Evolutionary conservation across 2,113 vertebrate genomes (phyloP).

Genomic region (Gambusia affinis): DNA sequence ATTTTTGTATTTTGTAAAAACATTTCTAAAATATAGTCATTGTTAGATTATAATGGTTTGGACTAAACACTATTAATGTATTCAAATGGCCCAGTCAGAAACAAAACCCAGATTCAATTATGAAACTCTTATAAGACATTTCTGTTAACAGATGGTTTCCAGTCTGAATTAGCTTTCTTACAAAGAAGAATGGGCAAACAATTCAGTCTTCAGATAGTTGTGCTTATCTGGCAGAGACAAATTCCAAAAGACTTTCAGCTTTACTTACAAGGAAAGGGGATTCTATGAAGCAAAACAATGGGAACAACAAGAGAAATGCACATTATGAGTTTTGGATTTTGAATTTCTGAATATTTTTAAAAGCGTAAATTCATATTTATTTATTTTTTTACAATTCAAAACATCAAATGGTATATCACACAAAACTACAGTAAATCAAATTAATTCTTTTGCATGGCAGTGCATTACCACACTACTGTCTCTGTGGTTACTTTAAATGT

Average conservation of each 20-base stretch:
- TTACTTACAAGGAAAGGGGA: too few relatives aligned
- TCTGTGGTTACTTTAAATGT: not conserved
- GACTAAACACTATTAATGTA: too few relatives aligned
- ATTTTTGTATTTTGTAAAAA: too few relatives aligned
- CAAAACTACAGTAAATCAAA: not conserved
- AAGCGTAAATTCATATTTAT: too few relatives aligned
- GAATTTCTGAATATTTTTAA: too few relatives aligned
- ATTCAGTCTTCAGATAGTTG: not conserved
- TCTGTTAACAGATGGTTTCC: too few relatives aligned
- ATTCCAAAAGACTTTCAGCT: too few relatives aligned
- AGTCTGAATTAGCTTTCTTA: not conserved
- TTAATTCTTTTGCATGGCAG: not conserved
- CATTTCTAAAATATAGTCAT: not conserved
- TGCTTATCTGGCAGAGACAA: not conserved
- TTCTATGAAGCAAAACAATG: too few relatives aligned
- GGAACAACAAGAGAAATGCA: not conserved
- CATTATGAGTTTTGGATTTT: not conserved
- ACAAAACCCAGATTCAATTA: too few relatives aligned
- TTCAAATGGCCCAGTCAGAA: too few relatives aligned
- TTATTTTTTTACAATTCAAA: not conserved
- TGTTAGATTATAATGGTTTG: not conserved
- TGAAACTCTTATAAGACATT: too few relatives aligned
- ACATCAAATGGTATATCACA: not conserved
- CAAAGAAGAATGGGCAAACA: not conserved
- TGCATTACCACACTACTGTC: not conserved